phyloP scores from a whole-genome alignment of 1,140 invertebrate genomes.

The Hylyphantes graminicola region DNA sequence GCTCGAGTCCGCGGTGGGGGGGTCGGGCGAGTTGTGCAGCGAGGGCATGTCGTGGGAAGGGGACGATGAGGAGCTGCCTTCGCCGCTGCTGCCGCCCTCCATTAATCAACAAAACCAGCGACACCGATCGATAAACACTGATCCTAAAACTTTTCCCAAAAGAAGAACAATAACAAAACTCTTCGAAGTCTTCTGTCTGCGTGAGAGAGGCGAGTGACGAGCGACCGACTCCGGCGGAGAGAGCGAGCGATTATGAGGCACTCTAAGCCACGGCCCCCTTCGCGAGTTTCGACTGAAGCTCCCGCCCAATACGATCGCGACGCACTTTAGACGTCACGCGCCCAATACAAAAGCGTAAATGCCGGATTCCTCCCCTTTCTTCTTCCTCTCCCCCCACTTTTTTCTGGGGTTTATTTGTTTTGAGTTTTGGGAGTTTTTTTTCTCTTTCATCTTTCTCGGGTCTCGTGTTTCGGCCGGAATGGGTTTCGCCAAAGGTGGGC shows the following conservation, averaged over 20 bases:
- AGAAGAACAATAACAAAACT: constrained; percentile 18
- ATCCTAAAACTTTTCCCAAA: constrained; percentile 1
- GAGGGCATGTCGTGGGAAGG: constrained; percentile 52
- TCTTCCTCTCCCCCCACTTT: background rate
- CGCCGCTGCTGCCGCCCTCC: constrained; percentile 58
- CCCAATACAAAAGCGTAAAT: constrained; percentile 53
- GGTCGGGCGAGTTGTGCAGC: constrained; percentile 33
- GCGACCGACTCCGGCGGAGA: constrained; percentile 20
- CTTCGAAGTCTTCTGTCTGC: constrained; percentile 8
- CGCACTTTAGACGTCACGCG: constrained; percentile 53
- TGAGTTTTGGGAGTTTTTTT: constrained; percentile 6
- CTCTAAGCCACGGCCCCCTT: constrained; percentile 20
- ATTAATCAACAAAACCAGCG: constrained; percentile 7
- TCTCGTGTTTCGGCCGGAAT: constrained; percentile 27
- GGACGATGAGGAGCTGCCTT: constrained; percentile 57
- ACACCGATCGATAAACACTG: constrained; percentile 7
- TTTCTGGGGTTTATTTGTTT: background rate
- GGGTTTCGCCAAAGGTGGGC: constrained; percentile 31
- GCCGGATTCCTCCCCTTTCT: constrained; percentile 38
- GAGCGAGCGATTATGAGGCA: constrained; percentile 32
- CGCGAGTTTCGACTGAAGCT: constrained; percentile 4
- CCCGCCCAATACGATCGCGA: constrained; percentile 49
- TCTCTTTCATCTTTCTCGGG: constrained; percentile 21
- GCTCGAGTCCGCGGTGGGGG: constrained; percentile 58
- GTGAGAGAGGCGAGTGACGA: background rate